A percentile compares a stretch with the other conserved stretches of the same genome.
These are phyloP conservation scores for Brenthis hecate DNA, from an alignment of 2,888 invertebrate species.

Conservation along the genomic window DNA sequence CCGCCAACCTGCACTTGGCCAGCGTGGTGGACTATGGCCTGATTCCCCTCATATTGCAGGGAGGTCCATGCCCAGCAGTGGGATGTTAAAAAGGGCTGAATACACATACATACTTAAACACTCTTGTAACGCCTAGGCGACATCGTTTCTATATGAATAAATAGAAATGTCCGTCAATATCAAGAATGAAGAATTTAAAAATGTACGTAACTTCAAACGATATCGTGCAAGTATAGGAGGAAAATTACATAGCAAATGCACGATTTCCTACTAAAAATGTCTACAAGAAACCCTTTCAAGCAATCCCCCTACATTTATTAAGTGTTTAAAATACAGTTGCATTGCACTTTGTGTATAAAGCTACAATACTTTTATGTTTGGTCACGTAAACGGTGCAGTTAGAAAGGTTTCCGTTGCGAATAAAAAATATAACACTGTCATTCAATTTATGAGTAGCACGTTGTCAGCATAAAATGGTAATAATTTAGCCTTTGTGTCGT, in stretches of 20 bases:
- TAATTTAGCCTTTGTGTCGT: conserved; percentile 28
- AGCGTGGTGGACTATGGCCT: no score
- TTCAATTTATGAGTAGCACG: conserved; percentile 37
- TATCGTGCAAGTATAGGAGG: conserved; percentile 3
- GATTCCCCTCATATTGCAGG: no score
- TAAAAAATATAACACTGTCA: conserved; percentile 37
- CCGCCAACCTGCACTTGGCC: no score
- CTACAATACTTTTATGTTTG: conserved; percentile 39
- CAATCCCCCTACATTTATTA: conserved; percentile 39
- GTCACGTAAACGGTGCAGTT: conserved; percentile 38
- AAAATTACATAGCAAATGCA: conserved; percentile 31
- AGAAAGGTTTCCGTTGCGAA: conserved; percentile 32
- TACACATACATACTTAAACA: no score
- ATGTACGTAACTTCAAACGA: not conserved
- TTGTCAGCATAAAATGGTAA: conserved; percentile 30
- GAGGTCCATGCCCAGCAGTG: no score
- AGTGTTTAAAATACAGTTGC: conserved; percentile 40
- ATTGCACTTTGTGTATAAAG: conserved; percentile 36
- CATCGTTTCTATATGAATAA: no score
- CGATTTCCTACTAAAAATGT: conserved; percentile 36
- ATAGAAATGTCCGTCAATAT: no score
- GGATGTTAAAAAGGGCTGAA: no score
- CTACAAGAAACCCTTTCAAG: conserved; percentile 34
- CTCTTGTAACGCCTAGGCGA: no score
- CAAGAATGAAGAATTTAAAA: not conserved